These are phyloP conservation scores for Heliconius himera DNA, from an alignment of 1,140 invertebrate species.

Conservation along the genomic window DNA sequence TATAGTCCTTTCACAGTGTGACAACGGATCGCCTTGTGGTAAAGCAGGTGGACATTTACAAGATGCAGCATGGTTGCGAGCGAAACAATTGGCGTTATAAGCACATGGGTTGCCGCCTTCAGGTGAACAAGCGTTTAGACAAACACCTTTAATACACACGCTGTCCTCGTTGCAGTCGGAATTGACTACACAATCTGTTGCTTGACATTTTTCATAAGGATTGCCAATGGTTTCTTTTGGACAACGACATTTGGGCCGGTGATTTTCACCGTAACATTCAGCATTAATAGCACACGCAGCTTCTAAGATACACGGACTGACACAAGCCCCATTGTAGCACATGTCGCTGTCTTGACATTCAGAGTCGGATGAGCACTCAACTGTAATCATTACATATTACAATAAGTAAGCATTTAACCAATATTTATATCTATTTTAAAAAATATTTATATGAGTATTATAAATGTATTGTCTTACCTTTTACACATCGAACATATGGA, in stretches of 20 bases:
- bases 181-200: slow-evolving; percentile 90
- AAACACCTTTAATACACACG: slow-evolving; percentile 87
- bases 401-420: neutral
- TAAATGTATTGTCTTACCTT: slow-evolving; percentile 81
- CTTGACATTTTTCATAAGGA: slow-evolving; percentile 89
- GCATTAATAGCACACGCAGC: slow-evolving; percentile 91
- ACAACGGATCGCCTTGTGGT: slow-evolving; percentile 89
- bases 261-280: slow-evolving; percentile 89
- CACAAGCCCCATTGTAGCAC: slow-evolving; percentile 91
- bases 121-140: slow-evolving; percentile 88
- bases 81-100: slow-evolving; percentile 89
- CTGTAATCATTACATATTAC: slow-evolving; percentile 57
- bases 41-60: slow-evolving; percentile 89
- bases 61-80: slow-evolving; percentile 87
- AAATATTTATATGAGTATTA: slow-evolving; percentile 18
- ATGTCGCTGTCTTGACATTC: slow-evolving; percentile 90
- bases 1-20: slow-evolving; percentile 86
- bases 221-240: slow-evolving; percentile 87
- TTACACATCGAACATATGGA: slow-evolving; percentile 89
- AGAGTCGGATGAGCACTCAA: slow-evolving; percentile 90
- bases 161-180: slow-evolving; percentile 87
- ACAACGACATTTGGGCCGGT: slow-evolving; percentile 89
- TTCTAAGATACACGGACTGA: slow-evolving; percentile 89
- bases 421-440: slow-evolving; percentile 11
- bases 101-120: slow-evolving; percentile 86